Base-by-base conservation (phyloP, 2,888 invertebrate genomes). In the Dastarcus helophoroides region DNA sequence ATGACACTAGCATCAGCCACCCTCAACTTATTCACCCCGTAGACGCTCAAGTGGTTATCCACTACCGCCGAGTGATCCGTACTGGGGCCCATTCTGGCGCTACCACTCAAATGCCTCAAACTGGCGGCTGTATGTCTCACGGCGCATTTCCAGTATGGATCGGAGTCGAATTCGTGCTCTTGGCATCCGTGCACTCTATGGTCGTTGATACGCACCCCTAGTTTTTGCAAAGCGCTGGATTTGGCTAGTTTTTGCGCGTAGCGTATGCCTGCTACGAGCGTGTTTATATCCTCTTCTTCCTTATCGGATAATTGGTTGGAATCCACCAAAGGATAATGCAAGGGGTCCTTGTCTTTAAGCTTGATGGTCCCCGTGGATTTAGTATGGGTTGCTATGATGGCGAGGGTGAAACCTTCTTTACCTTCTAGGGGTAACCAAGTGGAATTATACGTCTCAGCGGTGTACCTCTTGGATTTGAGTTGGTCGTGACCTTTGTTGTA, bases 261-360 rank as follows among this genome's bases (percentile, higher is more conserved):
- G 5, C 71, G 61, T 5, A 78, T 67, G 1, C 73, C 69, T 4
- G 67, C 64, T 1, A 76, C 62, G 4, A 76, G 56, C 1, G 71
- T 73, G n/a, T 68, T 64, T 2, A 71, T 55, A 43, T 84, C 83
- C 7, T 33, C 21, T 8, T 43, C 42, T 17, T 44, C 55, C 6
- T 65, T 62, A 47, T 80, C 68, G 0, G 69, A 65, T 36, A 86
- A 69, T 54, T 89, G 90, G 48, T 88, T 83, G 0, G 84, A 78
- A 43, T 81, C 73, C 44, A 89, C 71, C 7, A 71, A 60, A 0
- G 89, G 86, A 45, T 76, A 72, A 13, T 76, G 73, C 28, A 74
- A 68, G 0, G 86, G 83, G 61, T 88, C 72, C 10, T 63, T 73
- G 21, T 78, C 74, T 45, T 68, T 72, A 8, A 91, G 62, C 53